Evolutionary conservation across 2,888 invertebrate species (phyloP).

Genomic region (Cyclophora albipunctata): DNA sequence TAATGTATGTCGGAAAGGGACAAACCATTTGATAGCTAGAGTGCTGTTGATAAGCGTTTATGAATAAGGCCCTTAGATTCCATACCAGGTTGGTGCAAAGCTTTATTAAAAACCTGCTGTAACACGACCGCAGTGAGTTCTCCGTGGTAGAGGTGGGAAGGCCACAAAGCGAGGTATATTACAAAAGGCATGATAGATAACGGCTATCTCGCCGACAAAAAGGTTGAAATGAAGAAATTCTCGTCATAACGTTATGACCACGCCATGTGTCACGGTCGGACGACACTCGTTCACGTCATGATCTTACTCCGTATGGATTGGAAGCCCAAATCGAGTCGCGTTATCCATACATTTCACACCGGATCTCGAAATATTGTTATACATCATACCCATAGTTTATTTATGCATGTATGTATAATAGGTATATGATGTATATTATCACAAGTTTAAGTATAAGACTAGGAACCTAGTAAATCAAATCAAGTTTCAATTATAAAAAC

Average conservation of each 20-base stretch:
- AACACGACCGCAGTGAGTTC: conserved; percentile 4
- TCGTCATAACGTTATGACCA: conserved; percentile 49
- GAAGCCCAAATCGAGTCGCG: conserved; percentile 37
- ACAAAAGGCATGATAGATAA: conserved; percentile 43
- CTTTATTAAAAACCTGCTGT: conserved; percentile 6
- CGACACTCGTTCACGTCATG: conserved; percentile 38
- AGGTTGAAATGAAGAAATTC: conserved; percentile 50
- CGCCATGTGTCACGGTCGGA: conserved; percentile 46
- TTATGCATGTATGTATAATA: too few relatives aligned
- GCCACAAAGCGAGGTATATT: conserved; percentile 17
- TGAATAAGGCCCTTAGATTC: too few relatives aligned
- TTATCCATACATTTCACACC: conserved; percentile 27
- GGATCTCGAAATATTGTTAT: too few relatives aligned
- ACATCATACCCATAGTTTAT: too few relatives aligned
- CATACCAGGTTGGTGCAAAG: background rate
- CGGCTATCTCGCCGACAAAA: conserved; percentile 42
- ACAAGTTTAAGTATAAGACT: too few relatives aligned
- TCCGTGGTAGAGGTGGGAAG: background rate
- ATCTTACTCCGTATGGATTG: conserved; percentile 16
- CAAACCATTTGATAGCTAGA: too few relatives aligned
- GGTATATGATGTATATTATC: too few relatives aligned
- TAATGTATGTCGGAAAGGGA: too few relatives aligned
- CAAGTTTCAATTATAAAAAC: too few relatives aligned
- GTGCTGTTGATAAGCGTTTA: too few relatives aligned
- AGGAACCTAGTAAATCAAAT: too few relatives aligned